These are phyloP conservation scores for Pica pica DNA, from an alignment of 2,113 vertebrate genomes.

Conservation along the genomic window DNA sequence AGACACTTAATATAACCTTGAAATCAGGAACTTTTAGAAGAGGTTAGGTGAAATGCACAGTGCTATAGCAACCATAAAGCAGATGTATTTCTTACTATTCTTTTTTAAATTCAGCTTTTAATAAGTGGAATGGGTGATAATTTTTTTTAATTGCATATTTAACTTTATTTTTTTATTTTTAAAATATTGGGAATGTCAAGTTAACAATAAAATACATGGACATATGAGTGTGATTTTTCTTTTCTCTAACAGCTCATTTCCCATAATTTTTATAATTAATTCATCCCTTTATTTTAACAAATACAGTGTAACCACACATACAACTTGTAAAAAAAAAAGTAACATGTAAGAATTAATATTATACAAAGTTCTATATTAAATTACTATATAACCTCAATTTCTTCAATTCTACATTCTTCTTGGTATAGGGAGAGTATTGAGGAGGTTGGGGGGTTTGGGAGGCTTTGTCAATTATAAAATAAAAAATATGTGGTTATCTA, in stretches of 20 bases:
- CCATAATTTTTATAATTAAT: not conserved
- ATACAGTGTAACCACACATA: not conserved
- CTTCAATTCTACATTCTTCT: not conserved
- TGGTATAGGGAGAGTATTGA: not conserved
- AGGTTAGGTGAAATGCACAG: conserved; percentile 52
- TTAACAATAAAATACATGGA: not conserved
- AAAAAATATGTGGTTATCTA: not conserved
- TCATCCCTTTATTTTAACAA: not conserved
- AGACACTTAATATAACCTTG: conserved; percentile 65
- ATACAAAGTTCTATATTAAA: not conserved
- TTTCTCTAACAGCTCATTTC: not conserved
- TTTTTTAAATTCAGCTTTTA: conserved; percentile 30
- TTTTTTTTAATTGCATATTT: not conserved
- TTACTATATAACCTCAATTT: not conserved
- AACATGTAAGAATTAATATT: not conserved
- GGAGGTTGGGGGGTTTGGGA: not conserved
- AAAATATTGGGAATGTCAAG: not conserved
- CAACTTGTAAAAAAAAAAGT: not conserved
- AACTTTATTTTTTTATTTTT: not conserved
- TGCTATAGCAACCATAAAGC: conserved; percentile 59
- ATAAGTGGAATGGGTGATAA: not conserved
- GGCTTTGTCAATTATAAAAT: not conserved
- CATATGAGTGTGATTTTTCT: not conserved
- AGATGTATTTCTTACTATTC: conserved; percentile 11
- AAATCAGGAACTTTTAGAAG: conserved; percentile 61